These are phyloP conservation scores for Catocala nupta DNA, from an alignment of 2,888 invertebrate species.

Conservation along the genomic window DNA sequence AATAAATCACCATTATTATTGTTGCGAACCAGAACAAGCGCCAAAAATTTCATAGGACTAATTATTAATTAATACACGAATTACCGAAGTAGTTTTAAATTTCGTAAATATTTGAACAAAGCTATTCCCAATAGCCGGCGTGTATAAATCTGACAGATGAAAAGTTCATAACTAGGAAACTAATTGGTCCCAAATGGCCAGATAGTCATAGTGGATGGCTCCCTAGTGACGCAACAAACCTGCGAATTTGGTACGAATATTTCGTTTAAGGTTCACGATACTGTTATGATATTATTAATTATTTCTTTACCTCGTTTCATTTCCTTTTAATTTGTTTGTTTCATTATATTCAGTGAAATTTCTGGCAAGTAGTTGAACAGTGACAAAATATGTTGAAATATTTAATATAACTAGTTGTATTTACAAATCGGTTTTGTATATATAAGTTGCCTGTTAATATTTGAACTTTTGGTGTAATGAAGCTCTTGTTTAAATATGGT, in stretches of 20 bases:
- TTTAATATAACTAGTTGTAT: too few relatives aligned
- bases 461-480: too few relatives aligned
- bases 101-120: slow-evolving; percentile 50
- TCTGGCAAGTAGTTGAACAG: too few relatives aligned
- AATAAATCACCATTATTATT: not conserved
- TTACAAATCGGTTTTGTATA: too few relatives aligned
- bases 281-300: too few relatives aligned
- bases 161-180: slow-evolving; percentile 78
- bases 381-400: too few relatives aligned
- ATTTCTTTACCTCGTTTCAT: too few relatives aligned
- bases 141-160: slow-evolving; percentile 67
- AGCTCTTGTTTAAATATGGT: too few relatives aligned
- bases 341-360: too few relatives aligned
- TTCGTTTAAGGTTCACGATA: slow-evolving; percentile 36
- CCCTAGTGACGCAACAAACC: slow-evolving; percentile 57
- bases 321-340: too few relatives aligned
- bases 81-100: slow-evolving; percentile 44
- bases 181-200: slow-evolving; percentile 71
- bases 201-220: slow-evolving; percentile 71
- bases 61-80: slow-evolving; percentile 4
- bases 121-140: slow-evolving; percentile 54
- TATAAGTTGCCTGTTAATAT: too few relatives aligned
- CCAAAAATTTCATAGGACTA: slow-evolving; percentile 21
- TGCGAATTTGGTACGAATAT: slow-evolving; percentile 41
- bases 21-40: too few relatives aligned